Evolutionary conservation across 2,888 invertebrate species (phyloP).

Genomic region (Mesorhabditis sp.): DNA sequence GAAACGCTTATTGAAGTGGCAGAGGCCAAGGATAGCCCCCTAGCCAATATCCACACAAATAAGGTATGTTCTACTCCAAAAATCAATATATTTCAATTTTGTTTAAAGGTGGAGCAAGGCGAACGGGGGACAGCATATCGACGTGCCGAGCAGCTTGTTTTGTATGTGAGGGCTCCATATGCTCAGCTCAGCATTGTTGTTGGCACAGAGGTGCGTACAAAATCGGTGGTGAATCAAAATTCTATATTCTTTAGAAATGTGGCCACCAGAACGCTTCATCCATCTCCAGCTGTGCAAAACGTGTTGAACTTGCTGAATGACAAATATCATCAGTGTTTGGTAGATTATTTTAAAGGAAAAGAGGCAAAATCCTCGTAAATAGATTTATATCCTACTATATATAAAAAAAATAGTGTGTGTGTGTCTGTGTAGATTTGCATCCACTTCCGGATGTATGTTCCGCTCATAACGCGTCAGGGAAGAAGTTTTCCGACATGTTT

Average conservation of each 20-base stretch:
- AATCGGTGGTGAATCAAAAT: not conserved
- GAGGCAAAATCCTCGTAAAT: not conserved
- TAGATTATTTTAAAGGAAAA: slow-evolving; percentile 67
- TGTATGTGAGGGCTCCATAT: slow-evolving; percentile 86
- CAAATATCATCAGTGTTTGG: slow-evolving; percentile 82
- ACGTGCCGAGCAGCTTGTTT: slow-evolving; percentile 76
- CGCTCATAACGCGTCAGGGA: too few relatives aligned
- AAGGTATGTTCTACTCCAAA: not conserved
- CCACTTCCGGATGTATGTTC: too few relatives aligned
- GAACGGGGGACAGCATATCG: slow-evolving; percentile 60
- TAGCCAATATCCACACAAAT: slow-evolving; percentile 29
- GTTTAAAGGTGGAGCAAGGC: slow-evolving; percentile 60
- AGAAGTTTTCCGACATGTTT: too few relatives aligned
- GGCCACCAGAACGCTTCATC: slow-evolving; percentile 70
- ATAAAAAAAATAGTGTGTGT: too few relatives aligned
- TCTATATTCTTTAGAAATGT: slow-evolving; percentile 32
- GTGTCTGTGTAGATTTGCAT: too few relatives aligned
- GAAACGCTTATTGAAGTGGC: slow-evolving; percentile 83
- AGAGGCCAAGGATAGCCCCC: slow-evolving; percentile 60
- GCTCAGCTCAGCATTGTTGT: slow-evolving; percentile 83
- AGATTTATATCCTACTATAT: too few relatives aligned
- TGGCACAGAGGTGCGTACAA: slow-evolving; percentile 47
- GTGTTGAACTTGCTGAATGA: slow-evolving; percentile 85
- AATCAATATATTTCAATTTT: not conserved
- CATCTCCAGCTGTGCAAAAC: slow-evolving; percentile 75